Evolutionary conservation across 1,140 invertebrate genomes (phyloP), one percentile per base, ranked within the genome.

Genomic region (Hyles vespertilio): DNA sequence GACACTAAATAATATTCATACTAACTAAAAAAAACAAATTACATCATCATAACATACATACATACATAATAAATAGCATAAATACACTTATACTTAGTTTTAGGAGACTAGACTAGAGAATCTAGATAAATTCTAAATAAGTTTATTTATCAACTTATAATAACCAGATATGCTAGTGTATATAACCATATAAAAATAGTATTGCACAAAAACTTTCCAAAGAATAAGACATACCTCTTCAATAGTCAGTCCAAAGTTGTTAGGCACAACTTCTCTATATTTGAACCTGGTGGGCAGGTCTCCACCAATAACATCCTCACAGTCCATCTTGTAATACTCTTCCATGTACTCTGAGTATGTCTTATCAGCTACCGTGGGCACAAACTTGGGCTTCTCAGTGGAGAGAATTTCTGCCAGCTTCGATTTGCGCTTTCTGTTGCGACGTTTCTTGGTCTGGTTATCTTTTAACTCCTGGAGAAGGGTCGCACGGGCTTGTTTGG

Each of bases 311-410:
- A 99, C 92, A 89, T 99, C 98, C 83, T 99, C 98, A 89, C 95
- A 99, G 84, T 98, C 96, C 63, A 99, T 89, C 67, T 95, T 93
- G 77, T 98, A 99, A 88, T 98, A 98, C 81, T 98, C 96, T 81
- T 98, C 95, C 73, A 98, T 93, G 83, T 98, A 98, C 69, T 98
- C 91, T 51, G 95, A 91, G 89, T 97, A 97, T 1, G 93, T 93
- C 79, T 94, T 93, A 48, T 95, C 90, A 58, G 92, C 89, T 45
- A 81, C 73, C 58, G 91, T 88, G 0, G 96, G 95, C 91, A 98
- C 92, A 87, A 96, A 98, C 51, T 92, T 91, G 0, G 97, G 96
- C 79, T 96, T 98, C 65, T 92, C 90, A 33, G 92, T 91, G 3
- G 91, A 84, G 3, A 97, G 74, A 33, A 94, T 90, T 74, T 95